These are phyloP conservation scores for Schizotus pectinicornis DNA, from an alignment of 2,888 invertebrate genomes.

Conservation along the genomic window DNA sequence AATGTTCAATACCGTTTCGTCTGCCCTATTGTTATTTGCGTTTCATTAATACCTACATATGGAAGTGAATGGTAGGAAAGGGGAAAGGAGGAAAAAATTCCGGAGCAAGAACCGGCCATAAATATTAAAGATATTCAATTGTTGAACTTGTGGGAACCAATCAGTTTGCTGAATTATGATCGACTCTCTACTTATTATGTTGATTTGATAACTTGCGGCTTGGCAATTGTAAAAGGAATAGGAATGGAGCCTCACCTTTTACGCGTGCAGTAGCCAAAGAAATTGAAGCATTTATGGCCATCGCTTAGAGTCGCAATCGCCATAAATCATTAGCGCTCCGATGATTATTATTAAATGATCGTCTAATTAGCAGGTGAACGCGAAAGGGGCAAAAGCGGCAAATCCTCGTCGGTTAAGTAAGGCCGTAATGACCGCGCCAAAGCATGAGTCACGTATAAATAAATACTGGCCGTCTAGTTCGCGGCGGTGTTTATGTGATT, in stretches of 20 bases:
- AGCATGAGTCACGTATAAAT: conserved; percentile 30
- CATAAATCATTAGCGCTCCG: conserved; percentile 6
- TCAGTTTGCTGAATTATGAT: too few species aligned
- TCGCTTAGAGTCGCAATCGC: not conserved
- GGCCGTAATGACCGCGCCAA: conserved; percentile 22
- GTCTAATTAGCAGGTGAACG: conserved; percentile 27
- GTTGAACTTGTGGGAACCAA: too few species aligned
- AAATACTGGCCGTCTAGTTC: conserved; percentile 28
- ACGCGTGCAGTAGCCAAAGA: conserved; percentile 2
- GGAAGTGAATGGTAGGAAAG: too few species aligned
- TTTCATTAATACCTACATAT: too few species aligned
- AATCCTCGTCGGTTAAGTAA: conserved; percentile 22
- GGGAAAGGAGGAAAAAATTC: too few species aligned
- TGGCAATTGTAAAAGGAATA: too few species aligned
- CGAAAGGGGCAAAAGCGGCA: conserved; percentile 10
- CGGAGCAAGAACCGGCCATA: too few species aligned
- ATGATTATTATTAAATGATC: conserved; percentile 17
- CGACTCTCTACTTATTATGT: too few species aligned
- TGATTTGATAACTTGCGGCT: too few species aligned
- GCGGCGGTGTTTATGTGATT: conserved; percentile 46
- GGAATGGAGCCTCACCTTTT: not conserved
- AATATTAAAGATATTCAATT: too few species aligned
- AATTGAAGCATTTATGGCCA: conserved; percentile 7
- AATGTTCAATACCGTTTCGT: too few species aligned
- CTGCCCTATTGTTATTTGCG: too few species aligned